Conservation (phyloP, 2,113 vertebrate species). For the Dolichotis patagonum region DNA sequence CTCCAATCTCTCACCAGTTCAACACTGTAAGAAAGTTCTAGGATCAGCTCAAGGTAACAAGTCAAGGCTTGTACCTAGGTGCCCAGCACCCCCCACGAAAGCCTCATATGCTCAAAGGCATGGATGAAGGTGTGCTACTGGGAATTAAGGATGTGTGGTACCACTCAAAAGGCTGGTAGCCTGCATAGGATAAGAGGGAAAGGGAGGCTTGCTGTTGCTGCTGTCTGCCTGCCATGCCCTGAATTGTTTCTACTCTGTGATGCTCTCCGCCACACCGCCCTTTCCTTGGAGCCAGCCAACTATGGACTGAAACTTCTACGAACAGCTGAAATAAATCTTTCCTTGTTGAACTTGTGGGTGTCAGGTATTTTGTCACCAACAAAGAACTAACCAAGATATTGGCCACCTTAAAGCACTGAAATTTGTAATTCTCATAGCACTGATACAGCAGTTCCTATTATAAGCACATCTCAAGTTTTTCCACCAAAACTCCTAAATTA, state of each 20-base stretch:
- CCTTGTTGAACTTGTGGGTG: neutral
- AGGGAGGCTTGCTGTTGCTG: neutral
- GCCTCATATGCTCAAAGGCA: neutral
- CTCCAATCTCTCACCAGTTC: neutral
- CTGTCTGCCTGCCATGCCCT: neutral
- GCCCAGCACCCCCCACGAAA: neutral
- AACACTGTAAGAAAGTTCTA: constrained; percentile 14
- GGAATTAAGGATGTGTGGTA: neutral
- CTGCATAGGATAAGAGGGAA: neutral
- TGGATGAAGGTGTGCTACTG: neutral
- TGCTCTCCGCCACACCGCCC: neutral
- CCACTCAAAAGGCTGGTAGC: neutral
- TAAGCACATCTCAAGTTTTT: neutral
- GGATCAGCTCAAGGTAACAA: neutral
- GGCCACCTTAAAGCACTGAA: neutral
- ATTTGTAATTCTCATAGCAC: neutral
- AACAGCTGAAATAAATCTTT: neutral
- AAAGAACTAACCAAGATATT: neutral
- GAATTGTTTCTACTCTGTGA: neutral
- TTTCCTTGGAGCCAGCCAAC: neutral
- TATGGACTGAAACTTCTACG: neutral
- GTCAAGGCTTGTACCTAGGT: neutral
- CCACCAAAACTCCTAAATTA: neutral
- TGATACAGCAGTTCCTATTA: constrained; percentile 1
- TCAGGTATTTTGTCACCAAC: neutral